These are phyloP conservation scores for Myxocyprinus asiaticus DNA, from an alignment of 2,113 vertebrate species.

Conservation along the genomic window DNA sequence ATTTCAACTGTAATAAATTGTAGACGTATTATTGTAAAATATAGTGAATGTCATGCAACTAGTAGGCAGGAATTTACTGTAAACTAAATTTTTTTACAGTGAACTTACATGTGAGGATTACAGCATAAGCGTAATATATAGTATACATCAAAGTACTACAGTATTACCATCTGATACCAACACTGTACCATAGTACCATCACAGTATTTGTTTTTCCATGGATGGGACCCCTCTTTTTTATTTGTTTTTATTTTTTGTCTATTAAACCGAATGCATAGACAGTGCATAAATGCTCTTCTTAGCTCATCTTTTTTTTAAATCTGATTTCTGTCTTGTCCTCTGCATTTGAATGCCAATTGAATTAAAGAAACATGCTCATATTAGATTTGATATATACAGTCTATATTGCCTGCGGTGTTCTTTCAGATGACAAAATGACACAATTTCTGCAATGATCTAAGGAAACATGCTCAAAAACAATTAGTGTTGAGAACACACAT, in stretches of 20 bases:
- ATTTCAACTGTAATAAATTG: no score
- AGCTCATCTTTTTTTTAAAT: neutral
- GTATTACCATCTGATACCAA: no score
- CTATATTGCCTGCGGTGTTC: slow-evolving; percentile 30
- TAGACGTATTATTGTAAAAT: no score
- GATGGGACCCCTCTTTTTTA: neutral
- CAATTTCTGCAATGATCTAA: slow-evolving; percentile 76
- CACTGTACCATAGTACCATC: no score
- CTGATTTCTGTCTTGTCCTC: neutral
- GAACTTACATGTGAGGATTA: no score
- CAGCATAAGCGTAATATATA: no score
- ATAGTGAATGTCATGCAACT: no score
- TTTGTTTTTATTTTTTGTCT: neutral
- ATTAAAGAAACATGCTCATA: slow-evolving; percentile 36
- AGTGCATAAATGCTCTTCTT: neutral
- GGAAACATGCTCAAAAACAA: slow-evolving; percentile 80
- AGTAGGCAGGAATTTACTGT: no score
- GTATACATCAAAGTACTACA: no score
- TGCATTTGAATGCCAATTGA: slow-evolving; percentile 35
- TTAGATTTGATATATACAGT: slow-evolving; percentile 25
- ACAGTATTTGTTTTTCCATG: no score
- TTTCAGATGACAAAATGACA: slow-evolving; percentile 61
- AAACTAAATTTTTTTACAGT: no score
- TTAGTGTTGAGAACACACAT: slow-evolving; percentile 75
- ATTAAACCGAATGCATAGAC: neutral